Percentiles rank a stretch among this genome's conserved stretches.
These are phyloP conservation scores for Orchesella cincta DNA, from an alignment of 1,140 invertebrate species.

Conservation along the genomic window DNA sequence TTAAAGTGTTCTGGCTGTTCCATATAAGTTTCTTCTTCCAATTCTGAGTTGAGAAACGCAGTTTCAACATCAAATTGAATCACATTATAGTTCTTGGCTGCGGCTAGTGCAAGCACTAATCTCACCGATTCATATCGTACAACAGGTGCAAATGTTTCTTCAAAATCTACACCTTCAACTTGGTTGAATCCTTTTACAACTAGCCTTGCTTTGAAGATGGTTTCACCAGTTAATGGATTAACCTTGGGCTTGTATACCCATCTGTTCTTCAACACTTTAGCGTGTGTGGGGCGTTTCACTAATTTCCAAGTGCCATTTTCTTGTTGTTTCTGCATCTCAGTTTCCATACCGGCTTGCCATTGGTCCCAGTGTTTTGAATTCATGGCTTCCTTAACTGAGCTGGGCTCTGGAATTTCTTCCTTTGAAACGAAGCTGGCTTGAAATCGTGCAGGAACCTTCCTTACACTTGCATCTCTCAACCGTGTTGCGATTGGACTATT, in stretches of 20 bases:
- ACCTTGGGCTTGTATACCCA: slow-evolving; percentile 50
- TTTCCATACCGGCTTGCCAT: slow-evolving; percentile 31
- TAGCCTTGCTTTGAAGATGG: slow-evolving; percentile 40
- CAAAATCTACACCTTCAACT: slow-evolving; percentile 41
- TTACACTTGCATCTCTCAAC: not conserved
- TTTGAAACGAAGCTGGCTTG: not conserved
- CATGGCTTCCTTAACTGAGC: slow-evolving; percentile 32
- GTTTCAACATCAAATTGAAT: slow-evolving; percentile 55
- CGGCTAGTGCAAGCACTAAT: slow-evolving; percentile 54
- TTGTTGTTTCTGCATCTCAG: slow-evolving; percentile 22
- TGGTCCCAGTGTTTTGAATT: not conserved
- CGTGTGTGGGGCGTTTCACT: slow-evolving; percentile 30
- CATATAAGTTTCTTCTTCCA: slow-evolving; percentile 57
- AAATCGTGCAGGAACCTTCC: not conserved
- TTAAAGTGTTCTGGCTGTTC: slow-evolving; percentile 54
- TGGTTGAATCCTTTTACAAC: slow-evolving; percentile 44
- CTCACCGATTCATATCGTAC: slow-evolving; percentile 53
- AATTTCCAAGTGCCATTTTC: slow-evolving; percentile 37
- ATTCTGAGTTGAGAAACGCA: slow-evolving; percentile 56
- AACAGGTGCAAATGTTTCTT: slow-evolving; percentile 55
- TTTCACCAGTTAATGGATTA: not conserved
- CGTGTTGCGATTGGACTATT: no score
- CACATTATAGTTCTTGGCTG: slow-evolving; percentile 52
- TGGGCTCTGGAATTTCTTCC: not conserved
- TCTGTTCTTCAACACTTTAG: slow-evolving; percentile 43